Conservation (phyloP, 2,797 vertebrate species). For the Lacerta agilis region DNA sequence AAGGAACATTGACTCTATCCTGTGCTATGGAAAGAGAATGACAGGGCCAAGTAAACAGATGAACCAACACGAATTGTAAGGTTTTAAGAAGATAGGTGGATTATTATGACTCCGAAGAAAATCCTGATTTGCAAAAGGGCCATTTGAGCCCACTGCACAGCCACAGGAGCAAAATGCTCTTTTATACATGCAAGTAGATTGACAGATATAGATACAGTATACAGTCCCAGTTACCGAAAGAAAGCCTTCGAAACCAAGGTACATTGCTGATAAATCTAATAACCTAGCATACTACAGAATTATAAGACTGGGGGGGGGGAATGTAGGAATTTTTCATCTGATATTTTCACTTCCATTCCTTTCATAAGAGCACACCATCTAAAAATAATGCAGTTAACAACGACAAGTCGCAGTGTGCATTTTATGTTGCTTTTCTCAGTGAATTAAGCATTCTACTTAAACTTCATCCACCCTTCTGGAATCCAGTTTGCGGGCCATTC, state of each 20-base stretch:
- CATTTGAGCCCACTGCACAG: not conserved
- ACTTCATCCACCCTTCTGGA: slow-evolving; percentile 5
- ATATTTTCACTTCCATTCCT: not conserved
- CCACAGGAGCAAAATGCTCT: not conserved
- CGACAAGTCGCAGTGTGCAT: slow-evolving; percentile 4
- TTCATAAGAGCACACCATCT: not conserved
- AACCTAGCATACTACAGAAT: not conserved
- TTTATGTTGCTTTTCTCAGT: not conserved
- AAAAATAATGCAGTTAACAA: slow-evolving; percentile 3
- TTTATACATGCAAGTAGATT: too few species aligned
- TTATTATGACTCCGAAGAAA: not conserved
- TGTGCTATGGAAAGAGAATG: not conserved
- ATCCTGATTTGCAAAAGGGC: not conserved
- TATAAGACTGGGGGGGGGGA: not conserved
- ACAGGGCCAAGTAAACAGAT: not conserved
- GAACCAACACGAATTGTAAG: not conserved
- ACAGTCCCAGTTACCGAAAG: not conserved
- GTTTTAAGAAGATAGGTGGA: not conserved
- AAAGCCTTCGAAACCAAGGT: not conserved
- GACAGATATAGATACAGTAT: not conserved
- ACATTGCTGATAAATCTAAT: not conserved
- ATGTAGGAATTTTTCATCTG: not conserved
- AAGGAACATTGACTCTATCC: not conserved
- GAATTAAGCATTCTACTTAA: slow-evolving; percentile 25
- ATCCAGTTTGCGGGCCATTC: slow-evolving; percentile 14